A percentile compares a stretch with the other conserved stretches of the same genome.
These are phyloP conservation scores for Limnephilus lunatus DNA, from an alignment of 2,888 invertebrate genomes.

Conservation along the genomic window DNA sequence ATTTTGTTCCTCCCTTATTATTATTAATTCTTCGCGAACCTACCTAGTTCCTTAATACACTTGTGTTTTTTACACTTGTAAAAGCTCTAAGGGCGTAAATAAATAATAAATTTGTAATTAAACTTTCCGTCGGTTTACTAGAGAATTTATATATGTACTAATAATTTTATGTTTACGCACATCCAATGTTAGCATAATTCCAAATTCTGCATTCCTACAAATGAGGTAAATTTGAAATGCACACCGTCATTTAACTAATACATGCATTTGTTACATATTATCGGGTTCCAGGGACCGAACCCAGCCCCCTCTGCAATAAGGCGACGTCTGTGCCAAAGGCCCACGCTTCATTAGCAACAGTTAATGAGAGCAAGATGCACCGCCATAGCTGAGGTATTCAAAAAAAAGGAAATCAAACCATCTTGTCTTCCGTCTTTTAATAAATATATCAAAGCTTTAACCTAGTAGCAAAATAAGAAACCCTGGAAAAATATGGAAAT, in stretches of 20 bases:
- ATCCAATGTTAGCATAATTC: not conserved
- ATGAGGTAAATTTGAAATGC: constrained; percentile 42
- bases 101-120: too few relatives aligned
- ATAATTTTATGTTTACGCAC: constrained; percentile 8
- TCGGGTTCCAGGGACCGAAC: constrained; percentile 28
- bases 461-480: not conserved
- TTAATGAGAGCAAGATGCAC: constrained; percentile 74
- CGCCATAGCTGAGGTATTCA: constrained; percentile 66
- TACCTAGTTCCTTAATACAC: too few relatives aligned
- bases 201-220: constrained; percentile 37
- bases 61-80: too few relatives aligned
- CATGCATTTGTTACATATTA: constrained; percentile 22
- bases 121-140: not conserved
- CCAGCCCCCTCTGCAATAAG: constrained; percentile 43
- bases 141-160: not conserved
- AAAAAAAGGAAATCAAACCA: constrained; percentile 2
- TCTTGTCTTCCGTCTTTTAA: not conserved
- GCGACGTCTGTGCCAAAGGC: constrained; percentile 68
- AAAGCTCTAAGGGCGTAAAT: too few relatives aligned
- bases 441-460: not conserved
- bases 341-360: constrained; percentile 77
- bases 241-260: constrained; percentile 12
- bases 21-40: too few relatives aligned
- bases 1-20: too few relatives aligned
- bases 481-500: too few relatives aligned